Percentiles rank a stretch among this genome's conserved stretches.
These are phyloP conservation scores for Leuctra nigra DNA, from an alignment of 2,888 invertebrate genomes.

Conservation along the genomic window DNA sequence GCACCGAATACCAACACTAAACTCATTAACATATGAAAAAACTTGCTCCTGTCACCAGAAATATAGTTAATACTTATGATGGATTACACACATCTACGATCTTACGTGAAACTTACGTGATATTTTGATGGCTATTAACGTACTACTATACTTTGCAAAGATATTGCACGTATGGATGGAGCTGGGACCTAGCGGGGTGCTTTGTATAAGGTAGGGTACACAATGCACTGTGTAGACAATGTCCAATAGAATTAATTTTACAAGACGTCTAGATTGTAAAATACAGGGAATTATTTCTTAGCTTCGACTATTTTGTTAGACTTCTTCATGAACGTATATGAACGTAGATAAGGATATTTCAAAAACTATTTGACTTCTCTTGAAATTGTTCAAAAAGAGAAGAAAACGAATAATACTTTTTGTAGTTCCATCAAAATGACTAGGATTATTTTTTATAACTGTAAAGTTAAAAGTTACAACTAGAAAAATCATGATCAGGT, in stretches of 20 bases:
- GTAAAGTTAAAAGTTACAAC: no score
- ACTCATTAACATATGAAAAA: conserved; percentile 26
- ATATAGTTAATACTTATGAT: conserved; percentile 21
- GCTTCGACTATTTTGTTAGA: no score
- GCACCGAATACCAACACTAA: conserved; percentile 21
- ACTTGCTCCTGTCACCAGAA: conserved; percentile 22
- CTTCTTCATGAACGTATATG: no score
- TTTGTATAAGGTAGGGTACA: no score
- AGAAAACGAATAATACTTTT: no score
- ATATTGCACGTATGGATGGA: not conserved
- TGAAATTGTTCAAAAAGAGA: no score
- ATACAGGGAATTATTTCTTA: no score
- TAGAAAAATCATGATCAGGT: no score
- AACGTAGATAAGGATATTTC: no score
- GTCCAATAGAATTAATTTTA: not conserved
- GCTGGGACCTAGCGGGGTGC: not conserved
- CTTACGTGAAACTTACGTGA: conserved; percentile 17
- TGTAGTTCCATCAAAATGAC: no score
- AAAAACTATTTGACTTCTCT: no score
- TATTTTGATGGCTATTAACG: conserved; percentile 12
- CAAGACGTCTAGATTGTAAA: not conserved
- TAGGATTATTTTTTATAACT: no score
- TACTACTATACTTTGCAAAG: conserved; percentile 8
- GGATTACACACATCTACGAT: conserved; percentile 19
- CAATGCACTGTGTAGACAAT: not conserved